These are phyloP conservation scores for Ptychodera flava DNA, from an alignment of 35 echinoderm and acorn worm genomes.

Conservation along the genomic window DNA sequence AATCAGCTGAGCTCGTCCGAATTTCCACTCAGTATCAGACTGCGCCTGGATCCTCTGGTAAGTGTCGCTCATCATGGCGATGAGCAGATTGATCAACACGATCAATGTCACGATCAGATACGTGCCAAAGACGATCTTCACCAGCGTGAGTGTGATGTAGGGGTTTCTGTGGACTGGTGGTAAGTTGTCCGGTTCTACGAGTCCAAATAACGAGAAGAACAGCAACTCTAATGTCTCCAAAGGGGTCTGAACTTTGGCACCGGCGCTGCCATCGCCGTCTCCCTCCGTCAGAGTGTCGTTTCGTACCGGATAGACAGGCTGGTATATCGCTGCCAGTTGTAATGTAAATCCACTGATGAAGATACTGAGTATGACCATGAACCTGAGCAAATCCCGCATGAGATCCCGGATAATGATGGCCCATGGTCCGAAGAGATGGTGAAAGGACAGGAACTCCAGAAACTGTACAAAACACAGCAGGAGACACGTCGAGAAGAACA, in stretches of 20 bases:
- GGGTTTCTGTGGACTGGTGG: constrained; percentile 60
- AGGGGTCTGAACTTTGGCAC: constrained; percentile 48
- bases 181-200: constrained; percentile 70
- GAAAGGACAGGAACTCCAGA: constrained; percentile 90
- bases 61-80: constrained; percentile 99
- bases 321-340: constrained; percentile 87
- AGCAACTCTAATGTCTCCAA: constrained; percentile 78
- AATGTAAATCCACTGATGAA: constrained; percentile 93
- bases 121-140: constrained; percentile 85
- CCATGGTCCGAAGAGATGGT: constrained; percentile 96
- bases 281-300: not conserved
- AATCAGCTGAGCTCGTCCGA: constrained; percentile 91
- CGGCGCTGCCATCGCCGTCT: not conserved
- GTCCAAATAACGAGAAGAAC: constrained; percentile 91
- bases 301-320: constrained; percentile 57
- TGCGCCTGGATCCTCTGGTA: constrained; percentile 98
- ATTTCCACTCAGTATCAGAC: constrained; percentile 97
- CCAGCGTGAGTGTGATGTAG: constrained; percentile 41
- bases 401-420: constrained; percentile 96
- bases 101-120: constrained; percentile 99
- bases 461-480: constrained; percentile 78
- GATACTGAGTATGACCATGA: constrained; percentile 94
- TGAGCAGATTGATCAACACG: constrained; percentile 91
- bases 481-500: constrained; percentile 89
- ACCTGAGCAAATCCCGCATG: constrained; percentile 86